Evolutionary conservation across 2,113 vertebrate species (phyloP).

Genomic region (Apistogramma diplotaenia): DNA sequence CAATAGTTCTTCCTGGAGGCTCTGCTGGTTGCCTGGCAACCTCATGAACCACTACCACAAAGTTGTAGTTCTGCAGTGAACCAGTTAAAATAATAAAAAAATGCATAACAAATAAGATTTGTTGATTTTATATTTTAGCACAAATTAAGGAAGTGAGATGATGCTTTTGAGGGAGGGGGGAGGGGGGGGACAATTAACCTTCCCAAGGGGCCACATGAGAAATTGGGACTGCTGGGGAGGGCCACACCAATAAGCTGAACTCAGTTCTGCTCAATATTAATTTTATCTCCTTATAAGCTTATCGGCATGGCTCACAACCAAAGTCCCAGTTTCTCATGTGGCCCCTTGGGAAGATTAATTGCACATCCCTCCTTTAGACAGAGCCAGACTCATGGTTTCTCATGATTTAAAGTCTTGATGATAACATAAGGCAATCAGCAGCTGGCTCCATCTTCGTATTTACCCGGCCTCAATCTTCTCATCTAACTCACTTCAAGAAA

Average conservation of each 20-base stretch:
- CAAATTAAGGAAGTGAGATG: not conserved
- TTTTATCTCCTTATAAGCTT: not conserved
- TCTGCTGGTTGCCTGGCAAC: not conserved
- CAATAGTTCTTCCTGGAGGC: not conserved
- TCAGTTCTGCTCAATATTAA: not conserved
- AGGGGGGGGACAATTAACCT: not conserved
- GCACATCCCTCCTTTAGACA: not conserved
- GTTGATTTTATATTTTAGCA: not conserved
- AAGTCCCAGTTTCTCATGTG: not conserved
- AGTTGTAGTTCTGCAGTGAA: not conserved
- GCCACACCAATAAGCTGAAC: not conserved
- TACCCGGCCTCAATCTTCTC: not conserved
- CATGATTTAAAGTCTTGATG: not conserved
- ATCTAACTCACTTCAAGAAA: not conserved
- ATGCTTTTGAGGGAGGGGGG: not conserved
- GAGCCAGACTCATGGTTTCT: not conserved
- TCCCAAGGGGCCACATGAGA: not conserved
- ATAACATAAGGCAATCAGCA: not conserved
- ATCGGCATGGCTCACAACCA: not conserved
- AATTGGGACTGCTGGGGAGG: not conserved
- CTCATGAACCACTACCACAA: not conserved
- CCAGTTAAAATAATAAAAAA: not conserved
- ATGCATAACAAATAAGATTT: too few relatives aligned
- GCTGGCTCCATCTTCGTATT: not conserved
- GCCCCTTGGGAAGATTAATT: not conserved